A percentile compares a stretch with the other conserved stretches of the same genome.
Conservation (phyloP, 1,140 invertebrate species). For the Drosophila auraria region DNA sequence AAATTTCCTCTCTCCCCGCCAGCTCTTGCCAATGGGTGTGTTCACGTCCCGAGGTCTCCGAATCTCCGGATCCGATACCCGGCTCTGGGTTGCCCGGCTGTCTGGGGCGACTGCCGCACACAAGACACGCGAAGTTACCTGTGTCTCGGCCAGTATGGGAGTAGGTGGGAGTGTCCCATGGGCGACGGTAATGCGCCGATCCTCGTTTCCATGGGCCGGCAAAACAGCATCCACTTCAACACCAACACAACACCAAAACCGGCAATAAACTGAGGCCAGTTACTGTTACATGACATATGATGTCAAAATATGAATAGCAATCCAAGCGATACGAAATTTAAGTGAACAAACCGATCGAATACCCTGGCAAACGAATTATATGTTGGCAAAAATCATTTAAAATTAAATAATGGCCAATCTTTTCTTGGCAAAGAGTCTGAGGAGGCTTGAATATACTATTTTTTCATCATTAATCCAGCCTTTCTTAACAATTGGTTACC, state of each 20-base stretch:
- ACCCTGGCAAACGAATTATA: conserved; percentile 26
- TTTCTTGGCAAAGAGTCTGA: too few species aligned
- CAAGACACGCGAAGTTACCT: conserved; percentile 70
- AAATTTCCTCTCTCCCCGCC: conserved; percentile 37
- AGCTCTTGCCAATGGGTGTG: conserved; percentile 52
- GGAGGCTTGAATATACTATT: neutral
- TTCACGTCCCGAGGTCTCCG: conserved; percentile 47
- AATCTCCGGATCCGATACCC: conserved; percentile 40
- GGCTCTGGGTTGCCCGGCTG: conserved; percentile 51
- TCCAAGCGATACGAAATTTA: conserved; percentile 35
- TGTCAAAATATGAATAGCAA: conserved; percentile 67
- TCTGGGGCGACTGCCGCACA: conserved; percentile 49
- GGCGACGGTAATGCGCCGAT: conserved; percentile 28
- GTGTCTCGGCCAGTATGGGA: conserved; percentile 58
- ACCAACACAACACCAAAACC: conserved; percentile 62
- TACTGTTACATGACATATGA: conserved; percentile 73
- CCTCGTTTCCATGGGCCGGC: conserved; percentile 16
- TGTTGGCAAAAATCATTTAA: neutral
- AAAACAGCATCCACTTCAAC: conserved; percentile 57
- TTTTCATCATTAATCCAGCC: too few species aligned
- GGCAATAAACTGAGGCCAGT: conserved; percentile 56
- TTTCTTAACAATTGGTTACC: too few species aligned
- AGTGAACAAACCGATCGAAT: conserved; percentile 30
- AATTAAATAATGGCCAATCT: too few species aligned
- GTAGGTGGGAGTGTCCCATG: conserved; percentile 71